These are phyloP conservation scores for Phenganax stokvisi DNA, from an alignment of 92 coral and sea anemone genomes.

Conservation along the genomic window DNA sequence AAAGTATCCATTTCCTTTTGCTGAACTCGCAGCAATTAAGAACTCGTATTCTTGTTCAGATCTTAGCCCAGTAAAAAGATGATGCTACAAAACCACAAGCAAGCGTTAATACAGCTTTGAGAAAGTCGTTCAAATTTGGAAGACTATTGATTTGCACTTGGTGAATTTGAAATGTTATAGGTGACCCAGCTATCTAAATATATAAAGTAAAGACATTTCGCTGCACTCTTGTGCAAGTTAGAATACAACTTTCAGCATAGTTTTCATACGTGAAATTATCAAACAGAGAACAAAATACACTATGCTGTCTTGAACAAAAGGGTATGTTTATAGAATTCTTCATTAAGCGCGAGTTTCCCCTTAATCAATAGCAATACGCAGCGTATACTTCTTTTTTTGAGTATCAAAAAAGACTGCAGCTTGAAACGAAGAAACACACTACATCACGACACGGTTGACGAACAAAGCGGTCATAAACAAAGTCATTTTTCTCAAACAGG, in stretches of 20 bases:
- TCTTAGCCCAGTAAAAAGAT: conserved; percentile 51
- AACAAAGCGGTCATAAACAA: no score
- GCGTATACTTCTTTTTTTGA: no score
- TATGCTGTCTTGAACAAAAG: no score
- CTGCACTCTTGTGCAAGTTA: no score
- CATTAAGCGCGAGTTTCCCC: no score
- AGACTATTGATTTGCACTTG: background rate
- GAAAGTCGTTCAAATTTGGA: background rate
- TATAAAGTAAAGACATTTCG: no score
- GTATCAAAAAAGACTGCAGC: no score
- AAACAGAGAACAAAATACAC: no score
- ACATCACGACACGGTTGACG: background rate
- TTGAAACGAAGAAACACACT: background rate
- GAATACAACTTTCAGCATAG: no score
- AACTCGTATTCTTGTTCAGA: conserved; percentile 87
- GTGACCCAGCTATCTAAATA: background rate
- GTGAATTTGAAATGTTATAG: background rate
- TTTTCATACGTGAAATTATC: no score
- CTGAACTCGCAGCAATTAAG: conserved; percentile 67
- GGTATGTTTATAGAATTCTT: no score
- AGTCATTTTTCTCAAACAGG: background rate
- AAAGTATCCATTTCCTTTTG: conserved; percentile 70
- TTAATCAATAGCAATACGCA: no score
- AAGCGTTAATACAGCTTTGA: background rate
- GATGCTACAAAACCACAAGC: conserved; percentile 36